Conservation (phyloP, 2,888 invertebrate genomes). For the Drosophila mayaguana region DNA sequence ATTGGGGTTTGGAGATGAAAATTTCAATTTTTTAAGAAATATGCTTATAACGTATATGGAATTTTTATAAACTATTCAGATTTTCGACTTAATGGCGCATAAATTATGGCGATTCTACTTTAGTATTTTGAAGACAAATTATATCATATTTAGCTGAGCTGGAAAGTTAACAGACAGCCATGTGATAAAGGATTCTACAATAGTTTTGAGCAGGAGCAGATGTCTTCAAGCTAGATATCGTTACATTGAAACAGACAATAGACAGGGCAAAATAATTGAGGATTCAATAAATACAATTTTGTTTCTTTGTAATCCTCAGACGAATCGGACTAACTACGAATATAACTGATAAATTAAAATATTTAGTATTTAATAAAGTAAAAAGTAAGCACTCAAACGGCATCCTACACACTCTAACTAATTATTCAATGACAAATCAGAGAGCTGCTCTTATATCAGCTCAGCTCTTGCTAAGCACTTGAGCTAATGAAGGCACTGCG, state of each 20-base stretch:
- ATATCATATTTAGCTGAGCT: too few relatives aligned
- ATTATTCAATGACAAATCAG: not conserved
- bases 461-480: not conserved
- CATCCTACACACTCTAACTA: not conserved
- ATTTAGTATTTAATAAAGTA: not conserved
- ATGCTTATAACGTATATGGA: too few relatives aligned
- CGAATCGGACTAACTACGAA: not conserved
- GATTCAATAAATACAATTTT: not conserved
- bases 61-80: too few relatives aligned
- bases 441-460: not conserved
- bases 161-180: not conserved
- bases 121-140: too few relatives aligned
- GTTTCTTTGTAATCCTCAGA: not conserved
- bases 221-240: too few relatives aligned
- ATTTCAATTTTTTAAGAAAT: too few relatives aligned
- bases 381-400: not conserved
- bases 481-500: too few relatives aligned
- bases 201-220: not conserved
- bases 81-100: too few relatives aligned
- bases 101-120: too few relatives aligned
- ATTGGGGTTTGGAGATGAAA: too few relatives aligned
- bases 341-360: not conserved
- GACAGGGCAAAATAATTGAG: not conserved
- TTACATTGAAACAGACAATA: not conserved
- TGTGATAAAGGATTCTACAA: not conserved